A percentile compares a stretch with the other conserved stretches of the same genome.
Conservation (phyloP, 2,888 invertebrate genomes). For the Phaonia tiefii region DNA sequence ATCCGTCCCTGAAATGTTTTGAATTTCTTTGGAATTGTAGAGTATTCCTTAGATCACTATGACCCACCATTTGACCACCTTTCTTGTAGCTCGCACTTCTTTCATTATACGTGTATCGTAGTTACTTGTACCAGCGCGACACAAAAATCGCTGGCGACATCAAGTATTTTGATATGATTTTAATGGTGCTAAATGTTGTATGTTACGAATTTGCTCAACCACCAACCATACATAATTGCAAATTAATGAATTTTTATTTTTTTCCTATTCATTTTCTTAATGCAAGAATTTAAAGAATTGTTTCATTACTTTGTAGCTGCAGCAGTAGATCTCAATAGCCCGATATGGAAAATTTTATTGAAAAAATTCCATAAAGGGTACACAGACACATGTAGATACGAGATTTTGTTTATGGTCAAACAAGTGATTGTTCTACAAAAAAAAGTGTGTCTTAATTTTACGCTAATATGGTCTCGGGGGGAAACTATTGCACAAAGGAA, state of each 20-base stretch:
- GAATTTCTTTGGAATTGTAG: not conserved
- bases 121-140: no score
- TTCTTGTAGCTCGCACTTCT: not conserved
- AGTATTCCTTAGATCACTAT: not conserved
- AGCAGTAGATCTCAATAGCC: not conserved
- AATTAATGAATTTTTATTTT: constrained; percentile 34
- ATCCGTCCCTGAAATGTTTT: no score
- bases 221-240: constrained; percentile 19
- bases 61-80: not conserved
- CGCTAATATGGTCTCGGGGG: constrained; percentile 28
- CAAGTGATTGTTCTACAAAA: not conserved
- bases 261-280: not conserved
- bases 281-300: constrained; percentile 23
- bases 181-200: constrained; percentile 31
- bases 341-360: not conserved
- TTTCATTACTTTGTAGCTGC: constrained; percentile 5
- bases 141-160: no score
- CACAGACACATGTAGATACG: not conserved
- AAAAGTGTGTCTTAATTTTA: constrained; percentile 3
- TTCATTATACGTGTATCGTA: no score
- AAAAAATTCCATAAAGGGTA: not conserved
- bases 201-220: constrained; percentile 6
- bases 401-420: constrained; percentile 9
- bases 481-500: constrained; percentile 3
- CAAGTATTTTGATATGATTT: constrained; percentile 40